Conservation (phyloP, 2,797 vertebrate genomes). For the Cirrhinus molitorella region DNA sequence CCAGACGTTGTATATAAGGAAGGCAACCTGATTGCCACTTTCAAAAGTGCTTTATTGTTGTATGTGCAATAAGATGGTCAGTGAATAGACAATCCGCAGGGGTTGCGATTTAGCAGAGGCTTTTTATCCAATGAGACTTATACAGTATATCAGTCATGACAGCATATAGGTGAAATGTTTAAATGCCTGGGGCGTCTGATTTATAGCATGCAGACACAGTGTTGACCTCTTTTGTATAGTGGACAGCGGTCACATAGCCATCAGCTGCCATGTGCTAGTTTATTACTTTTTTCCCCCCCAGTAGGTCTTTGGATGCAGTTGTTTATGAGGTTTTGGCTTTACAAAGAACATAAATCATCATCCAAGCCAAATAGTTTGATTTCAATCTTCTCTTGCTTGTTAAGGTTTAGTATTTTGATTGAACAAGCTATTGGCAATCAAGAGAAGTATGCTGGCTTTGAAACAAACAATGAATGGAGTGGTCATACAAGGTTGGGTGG, state of each 20-base stretch:
- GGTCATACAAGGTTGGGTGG: neutral
- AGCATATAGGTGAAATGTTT: conserved; percentile 10
- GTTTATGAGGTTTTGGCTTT: neutral
- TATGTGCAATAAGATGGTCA: neutral
- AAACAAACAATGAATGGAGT: conserved; percentile 1
- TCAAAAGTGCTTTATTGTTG: neutral
- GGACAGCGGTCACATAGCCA: neutral
- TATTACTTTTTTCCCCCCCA: neutral
- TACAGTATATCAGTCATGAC: conserved; percentile 17
- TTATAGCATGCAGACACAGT: conserved; percentile 8
- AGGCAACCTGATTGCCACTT: too few relatives aligned
- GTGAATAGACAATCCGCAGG: neutral
- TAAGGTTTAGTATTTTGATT: neutral
- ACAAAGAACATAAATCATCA: conserved; percentile 2
- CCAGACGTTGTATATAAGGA: too few relatives aligned
- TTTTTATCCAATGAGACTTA: conserved; percentile 1
- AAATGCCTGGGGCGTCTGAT: conserved; percentile 8
- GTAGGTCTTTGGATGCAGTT: neutral
- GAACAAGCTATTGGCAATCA: conserved; percentile 13
- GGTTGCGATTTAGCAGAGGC: neutral
- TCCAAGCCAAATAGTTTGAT: conserved; percentile 1
- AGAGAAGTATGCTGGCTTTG: neutral
- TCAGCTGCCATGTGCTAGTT: neutral
- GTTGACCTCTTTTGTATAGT: conserved; percentile 27
- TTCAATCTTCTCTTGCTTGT: conserved; percentile 11